Evolutionary conservation across 2,797 vertebrate genomes (phyloP).

Genomic region (Acridotheres tristis): DNA sequence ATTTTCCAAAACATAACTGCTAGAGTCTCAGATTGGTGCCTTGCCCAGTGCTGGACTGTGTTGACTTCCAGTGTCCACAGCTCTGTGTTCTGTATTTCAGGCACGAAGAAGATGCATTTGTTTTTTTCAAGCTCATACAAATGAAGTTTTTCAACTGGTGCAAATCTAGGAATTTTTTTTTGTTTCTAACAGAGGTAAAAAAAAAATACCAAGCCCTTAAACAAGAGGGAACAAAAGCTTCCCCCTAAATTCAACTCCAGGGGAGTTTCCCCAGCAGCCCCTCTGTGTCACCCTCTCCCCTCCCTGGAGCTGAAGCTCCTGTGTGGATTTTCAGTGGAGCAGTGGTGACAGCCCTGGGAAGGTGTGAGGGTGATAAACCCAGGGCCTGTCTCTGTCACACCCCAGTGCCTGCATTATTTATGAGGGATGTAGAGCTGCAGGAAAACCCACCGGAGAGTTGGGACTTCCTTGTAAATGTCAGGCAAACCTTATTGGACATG

Average conservation of each 20-base stretch:
- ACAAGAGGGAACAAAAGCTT: neutral
- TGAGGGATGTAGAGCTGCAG: conserved; percentile 33
- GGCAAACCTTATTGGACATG: conserved; percentile 69
- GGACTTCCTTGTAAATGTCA: conserved; percentile 76
- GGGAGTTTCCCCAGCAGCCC: neutral
- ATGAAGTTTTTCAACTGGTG: neutral
- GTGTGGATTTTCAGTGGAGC: neutral
- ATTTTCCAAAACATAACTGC: neutral
- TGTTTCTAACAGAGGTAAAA: neutral
- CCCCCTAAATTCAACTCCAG: neutral
- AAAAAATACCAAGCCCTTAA: neutral
- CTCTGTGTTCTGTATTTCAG: neutral
- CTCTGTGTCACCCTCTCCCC: fast-evolving
- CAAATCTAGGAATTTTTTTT: neutral
- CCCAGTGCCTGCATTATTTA: conserved; percentile 58
- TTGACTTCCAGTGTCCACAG: neutral
- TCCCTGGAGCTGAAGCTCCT: neutral
- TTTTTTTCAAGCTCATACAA: neutral
- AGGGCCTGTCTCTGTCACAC: neutral
- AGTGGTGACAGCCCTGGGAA: neutral
- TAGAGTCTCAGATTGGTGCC: neutral
- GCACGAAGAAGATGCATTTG: neutral
- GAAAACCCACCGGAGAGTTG: conserved; percentile 70
- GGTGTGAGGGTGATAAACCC: neutral
- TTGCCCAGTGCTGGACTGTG: neutral